phyloP scores from a whole-genome alignment of 2,113 vertebrate genomes.

The Tringa solitaria region DNA sequence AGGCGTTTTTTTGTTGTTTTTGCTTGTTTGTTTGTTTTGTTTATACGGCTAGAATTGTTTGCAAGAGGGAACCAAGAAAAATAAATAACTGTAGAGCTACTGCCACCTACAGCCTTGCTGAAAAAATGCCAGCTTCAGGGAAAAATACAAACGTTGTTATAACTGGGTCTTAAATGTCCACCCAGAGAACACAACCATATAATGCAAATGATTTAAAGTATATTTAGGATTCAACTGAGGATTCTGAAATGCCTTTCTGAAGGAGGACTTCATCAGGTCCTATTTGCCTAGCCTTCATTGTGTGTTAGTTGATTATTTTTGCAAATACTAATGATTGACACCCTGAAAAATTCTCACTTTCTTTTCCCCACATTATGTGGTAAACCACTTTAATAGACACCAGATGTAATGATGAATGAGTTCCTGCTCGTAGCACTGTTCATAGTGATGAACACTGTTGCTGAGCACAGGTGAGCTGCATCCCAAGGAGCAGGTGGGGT shows the following conservation, averaged over 20 bases:
- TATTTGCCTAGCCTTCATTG: not conserved
- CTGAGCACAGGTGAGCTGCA: not conserved
- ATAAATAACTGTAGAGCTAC: not conserved
- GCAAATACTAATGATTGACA: not conserved
- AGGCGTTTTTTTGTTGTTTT: not conserved
- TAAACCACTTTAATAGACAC: not conserved
- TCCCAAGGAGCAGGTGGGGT: not conserved
- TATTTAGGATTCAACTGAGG: not conserved
- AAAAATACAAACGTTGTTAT: not conserved
- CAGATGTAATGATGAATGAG: not conserved
- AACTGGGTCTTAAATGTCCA: not conserved
- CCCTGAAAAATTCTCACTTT: not conserved
- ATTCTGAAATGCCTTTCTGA: not conserved
- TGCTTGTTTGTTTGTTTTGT: not conserved
- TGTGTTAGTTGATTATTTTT: not conserved
- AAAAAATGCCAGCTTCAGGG: not conserved
- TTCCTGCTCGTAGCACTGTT: not conserved
- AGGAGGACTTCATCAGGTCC: not conserved
- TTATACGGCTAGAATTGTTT: not conserved
- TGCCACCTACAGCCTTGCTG: conserved; percentile 47
- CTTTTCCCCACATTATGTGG: not conserved
- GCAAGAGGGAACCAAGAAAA: not conserved
- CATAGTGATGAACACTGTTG: not conserved
- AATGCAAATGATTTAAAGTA: not conserved
- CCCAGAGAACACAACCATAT: not conserved